Evolutionary conservation across 2,888 invertebrate genomes (phyloP).

Genomic region (Acanthococcus lagerstroemiae): DNA sequence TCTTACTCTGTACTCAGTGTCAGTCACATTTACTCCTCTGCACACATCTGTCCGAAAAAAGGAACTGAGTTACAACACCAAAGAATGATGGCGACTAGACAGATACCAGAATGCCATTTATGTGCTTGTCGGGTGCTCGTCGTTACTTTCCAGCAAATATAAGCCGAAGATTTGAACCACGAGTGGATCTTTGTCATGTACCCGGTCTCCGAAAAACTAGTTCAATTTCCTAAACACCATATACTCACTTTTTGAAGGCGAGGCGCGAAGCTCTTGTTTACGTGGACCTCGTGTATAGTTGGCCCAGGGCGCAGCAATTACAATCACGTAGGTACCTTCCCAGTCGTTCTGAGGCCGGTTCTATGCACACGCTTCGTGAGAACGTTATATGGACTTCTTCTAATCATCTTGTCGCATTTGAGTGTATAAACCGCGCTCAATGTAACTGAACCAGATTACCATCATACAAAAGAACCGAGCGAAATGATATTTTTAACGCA

Average conservation of each 20-base stretch:
- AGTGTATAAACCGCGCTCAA: constrained; percentile 12
- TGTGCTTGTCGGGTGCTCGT: no score
- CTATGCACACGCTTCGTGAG: constrained; percentile 10
- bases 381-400: background rate
- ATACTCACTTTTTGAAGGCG: background rate
- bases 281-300: background rate
- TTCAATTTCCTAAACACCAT: no score
- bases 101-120: no score
- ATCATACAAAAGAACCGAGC: constrained; percentile 17
- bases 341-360: constrained; percentile 19
- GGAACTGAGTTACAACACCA: no score
- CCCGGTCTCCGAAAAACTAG: no score
- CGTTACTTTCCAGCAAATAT: no score
- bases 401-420: constrained; percentile 3
- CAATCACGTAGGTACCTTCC: background rate
- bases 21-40: no score
- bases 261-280: constrained; percentile 15
- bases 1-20: no score
- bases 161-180: no score
- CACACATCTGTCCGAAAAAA: no score
- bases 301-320: constrained; percentile 16
- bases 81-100: no score
- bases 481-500: constrained; percentile 11
- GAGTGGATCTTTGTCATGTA: no score
- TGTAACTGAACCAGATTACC: constrained; percentile 8